Base-by-base conservation (phyloP, 1,140 invertebrate genomes). In the Drosophila quadrilineata region DNA sequence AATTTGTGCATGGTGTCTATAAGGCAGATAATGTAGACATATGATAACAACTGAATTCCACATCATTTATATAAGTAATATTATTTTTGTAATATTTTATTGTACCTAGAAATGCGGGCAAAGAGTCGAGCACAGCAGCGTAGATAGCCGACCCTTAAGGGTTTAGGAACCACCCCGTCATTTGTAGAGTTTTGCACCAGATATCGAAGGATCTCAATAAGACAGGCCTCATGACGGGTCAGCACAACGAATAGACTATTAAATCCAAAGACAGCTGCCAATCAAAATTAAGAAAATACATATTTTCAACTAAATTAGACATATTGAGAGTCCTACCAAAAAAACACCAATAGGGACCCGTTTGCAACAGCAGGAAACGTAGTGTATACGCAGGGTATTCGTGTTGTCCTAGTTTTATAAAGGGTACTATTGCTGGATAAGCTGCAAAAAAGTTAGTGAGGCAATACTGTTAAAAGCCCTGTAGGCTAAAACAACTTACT, bases 231-330 rank as follows among this genome's bases (percentile, higher is more conserved):
- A 19, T 84, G 72, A 3, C 50, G 49, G 4, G 79, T 85, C 0
- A 85, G 62, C 24, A 84, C 80, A 8, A 84, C 74, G 21, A 85
- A 84, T 0, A 84, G 54, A 8, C 79, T 85, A 36, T 85, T 84
- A 12, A 79, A 84, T 3, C 74, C 79, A 68, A 84, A 84, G 0
- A 85, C 79, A 49, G 74, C 79, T 84, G 16, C 2, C 0, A 45
- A 45, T 3, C 8, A 24, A 6, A 26, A 2, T 14, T 35, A 6
- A 31, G 8, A 35, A 2, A 17, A 6, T n/a, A 14, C 3, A 28
- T 6, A 14, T n/a, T 8, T n/a, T 0, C 2, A 6, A n/a, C 9
- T n/a, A 17, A 2, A 10, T 12, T 12, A 16, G n/a, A 10, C 0
- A 0, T 8, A 9, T 0, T 8, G 14, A 4, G 2, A 1, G 0